Percentiles rank a stretch among this genome's conserved stretches.
Evolutionary conservation across 2,888 invertebrate genomes (phyloP).

Genomic region (Trichogramma evanescens): DNA sequence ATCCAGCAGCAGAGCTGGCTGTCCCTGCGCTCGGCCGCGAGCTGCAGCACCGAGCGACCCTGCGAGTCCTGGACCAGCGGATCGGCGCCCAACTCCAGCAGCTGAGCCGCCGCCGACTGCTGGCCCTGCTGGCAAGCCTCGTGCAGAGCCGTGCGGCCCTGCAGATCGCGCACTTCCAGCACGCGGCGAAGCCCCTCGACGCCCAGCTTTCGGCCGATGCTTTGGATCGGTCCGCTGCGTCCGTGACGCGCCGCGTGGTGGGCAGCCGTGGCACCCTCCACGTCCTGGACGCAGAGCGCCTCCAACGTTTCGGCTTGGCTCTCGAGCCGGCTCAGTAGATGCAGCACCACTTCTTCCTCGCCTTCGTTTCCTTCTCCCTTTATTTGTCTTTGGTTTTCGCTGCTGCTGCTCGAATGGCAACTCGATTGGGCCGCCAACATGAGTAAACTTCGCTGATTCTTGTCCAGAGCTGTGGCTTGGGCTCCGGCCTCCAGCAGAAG

Average conservation of each 20-base stretch:
- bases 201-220: constrained; percentile 59
- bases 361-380: too few species aligned
- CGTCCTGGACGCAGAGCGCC: constrained; percentile 53
- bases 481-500: constrained; percentile 64
- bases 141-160: constrained; percentile 62
- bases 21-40: constrained; percentile 6
- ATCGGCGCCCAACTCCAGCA: constrained; percentile 55
- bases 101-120: constrained; percentile 54
- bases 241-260: constrained; percentile 72
- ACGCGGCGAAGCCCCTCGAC: constrained; percentile 67
- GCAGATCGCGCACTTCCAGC: constrained; percentile 43
- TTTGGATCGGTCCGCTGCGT: constrained; percentile 58
- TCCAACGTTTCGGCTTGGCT: neutral
- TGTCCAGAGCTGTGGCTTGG: constrained; percentile 62
- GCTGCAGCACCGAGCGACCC: constrained; percentile 23
- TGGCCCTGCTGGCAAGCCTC: constrained; percentile 65
- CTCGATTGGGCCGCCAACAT: constrained; percentile 45
- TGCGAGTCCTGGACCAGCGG: constrained; percentile 27
- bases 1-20: constrained; percentile 9
- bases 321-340: too few species aligned
- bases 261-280: constrained; percentile 66
- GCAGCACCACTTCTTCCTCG: too few species aligned
- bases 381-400: too few species aligned
- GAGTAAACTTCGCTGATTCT: constrained; percentile 66
- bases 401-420: neutral